Evolutionary conservation across 1,140 invertebrate genomes (phyloP).

Genomic region (Drosophila virilis): DNA sequence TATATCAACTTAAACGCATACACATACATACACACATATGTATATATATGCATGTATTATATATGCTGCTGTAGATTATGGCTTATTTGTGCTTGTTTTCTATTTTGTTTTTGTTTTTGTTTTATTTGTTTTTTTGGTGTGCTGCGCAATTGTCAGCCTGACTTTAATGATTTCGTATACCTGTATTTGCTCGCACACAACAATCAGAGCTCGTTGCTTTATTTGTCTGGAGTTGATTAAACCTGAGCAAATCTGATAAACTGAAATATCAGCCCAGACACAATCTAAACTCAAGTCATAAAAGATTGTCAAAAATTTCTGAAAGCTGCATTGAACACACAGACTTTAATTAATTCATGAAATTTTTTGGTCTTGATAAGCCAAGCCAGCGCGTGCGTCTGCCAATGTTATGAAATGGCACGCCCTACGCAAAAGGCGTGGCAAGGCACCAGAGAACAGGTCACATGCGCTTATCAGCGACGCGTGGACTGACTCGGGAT

Average conservation of each 20-base stretch:
- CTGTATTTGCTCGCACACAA: slow-evolving; percentile 54
- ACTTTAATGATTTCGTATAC: slow-evolving; percentile 56
- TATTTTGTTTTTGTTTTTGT: slow-evolving; percentile 7
- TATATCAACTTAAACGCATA: no score
- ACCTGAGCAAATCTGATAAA: slow-evolving; percentile 12
- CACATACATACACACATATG: not conserved
- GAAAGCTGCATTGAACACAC: slow-evolving; percentile 39
- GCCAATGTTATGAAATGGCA: slow-evolving; percentile 21
- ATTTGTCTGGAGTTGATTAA: slow-evolving; percentile 36
- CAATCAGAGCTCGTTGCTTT: slow-evolving; percentile 44
- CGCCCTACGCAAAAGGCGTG: slow-evolving; percentile 32
- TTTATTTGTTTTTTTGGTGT: slow-evolving; percentile 9
- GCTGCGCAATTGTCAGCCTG: slow-evolving; percentile 46
- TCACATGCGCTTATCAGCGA: slow-evolving; percentile 65
- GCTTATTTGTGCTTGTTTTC: not conserved
- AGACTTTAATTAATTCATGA: slow-evolving; percentile 52
- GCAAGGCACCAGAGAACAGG: slow-evolving; percentile 25
- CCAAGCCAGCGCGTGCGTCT: slow-evolving; percentile 42
- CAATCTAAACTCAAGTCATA: not conserved
- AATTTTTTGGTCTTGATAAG: slow-evolving; percentile 42
- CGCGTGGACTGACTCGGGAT: slow-evolving; percentile 7
- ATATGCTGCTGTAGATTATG: slow-evolving; percentile 2
- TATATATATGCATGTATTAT: slow-evolving; percentile 31
- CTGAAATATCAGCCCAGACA: slow-evolving; percentile 22
- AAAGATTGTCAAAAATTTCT: slow-evolving; percentile 28